Evolutionary conservation across 2,113 vertebrate species (phyloP).

Genomic region (Anguilla japonica): DNA sequence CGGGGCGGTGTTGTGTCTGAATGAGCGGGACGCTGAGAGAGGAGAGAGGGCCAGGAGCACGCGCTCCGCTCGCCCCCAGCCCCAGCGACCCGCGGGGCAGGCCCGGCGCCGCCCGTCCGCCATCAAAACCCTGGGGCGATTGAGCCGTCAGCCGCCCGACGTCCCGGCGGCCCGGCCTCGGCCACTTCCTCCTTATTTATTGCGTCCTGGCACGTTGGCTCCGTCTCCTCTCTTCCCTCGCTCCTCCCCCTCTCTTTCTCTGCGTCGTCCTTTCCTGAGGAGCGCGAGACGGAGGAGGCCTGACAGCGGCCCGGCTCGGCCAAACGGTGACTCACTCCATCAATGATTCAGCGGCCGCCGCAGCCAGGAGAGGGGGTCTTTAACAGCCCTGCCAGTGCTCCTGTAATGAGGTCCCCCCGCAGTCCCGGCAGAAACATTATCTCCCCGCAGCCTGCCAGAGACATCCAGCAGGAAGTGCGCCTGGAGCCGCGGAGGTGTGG

Average conservation of each 20-base stretch:
- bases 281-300: conserved; percentile 1
- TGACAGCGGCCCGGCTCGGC: conserved; percentile 13
- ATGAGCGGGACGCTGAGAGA: background rate
- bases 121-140: background rate
- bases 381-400: conserved; percentile 47
- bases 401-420: conserved; percentile 41
- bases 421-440: conserved; percentile 45
- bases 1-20: background rate
- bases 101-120: too few species aligned
- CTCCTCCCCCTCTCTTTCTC: background rate
- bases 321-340: conserved; percentile 55
- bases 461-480: conserved; percentile 3
- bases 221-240: too few species aligned
- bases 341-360: conserved; percentile 55
- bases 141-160: background rate
- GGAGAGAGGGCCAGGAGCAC: background rate
- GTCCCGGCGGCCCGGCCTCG: background rate
- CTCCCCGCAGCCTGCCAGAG: conserved; percentile 31
- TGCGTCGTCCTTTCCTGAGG: conserved; percentile 23
- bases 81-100: background rate
- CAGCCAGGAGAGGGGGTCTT: conserved; percentile 39
- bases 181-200: conserved; percentile 10
- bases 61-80: background rate
- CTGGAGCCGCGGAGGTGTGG: conserved; percentile 5
- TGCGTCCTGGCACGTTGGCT: background rate